Base-by-base conservation (phyloP, 92 coral and sea anemone species). In the Palythoa heliodiscus region DNA sequence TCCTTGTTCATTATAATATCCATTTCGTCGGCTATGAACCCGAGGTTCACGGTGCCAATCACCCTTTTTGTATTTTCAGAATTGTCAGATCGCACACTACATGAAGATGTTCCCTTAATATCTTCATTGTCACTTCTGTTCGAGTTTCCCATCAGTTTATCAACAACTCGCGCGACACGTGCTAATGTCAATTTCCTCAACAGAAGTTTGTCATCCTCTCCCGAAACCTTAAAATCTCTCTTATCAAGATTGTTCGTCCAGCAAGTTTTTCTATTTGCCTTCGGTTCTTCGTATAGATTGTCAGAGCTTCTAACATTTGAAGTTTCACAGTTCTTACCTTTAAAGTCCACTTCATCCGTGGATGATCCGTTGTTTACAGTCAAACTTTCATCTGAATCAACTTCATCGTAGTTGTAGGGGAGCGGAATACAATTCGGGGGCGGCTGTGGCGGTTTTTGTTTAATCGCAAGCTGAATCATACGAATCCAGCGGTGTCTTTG, bases 401-500 rank as follows among this genome's bases (percentile, higher is more conserved):
- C 20, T 47, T 80, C 73, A 35, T 80, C 84, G 84, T 80, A 80
- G 22, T 66, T 67, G 84, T 66, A 80, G 7, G 84, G 84, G 22
- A 66, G 19, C 16, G 84, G 73, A 52, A 80, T 50, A 24, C 7
- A 80, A 50, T 64, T 80, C 47, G 90, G 88, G 14, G 93, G 88
- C 15, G 86, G 20, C 47, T 87, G 87, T 11, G 92, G 88, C 12
- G 93, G 92, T 23, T 86, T 72, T 54, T 85, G 84, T 57, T 80
- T 82, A 67, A 82, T 57, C 7, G 93, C 91, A 71, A 88, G 70
- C 29, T 91, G 93, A 76, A 93, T 93, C 93, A 90, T 90, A 66
- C 91, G 97, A 75, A 93, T 93, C 97, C 97, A 93, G 54, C 97
- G 97, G 83, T 93, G 95, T 70, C 97, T 85, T 71, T 93, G 97